Evolutionary conservation across 2,888 invertebrate genomes (phyloP), one percentile per base, ranked within the genome.

Genomic region (Plemyria rubiginata): DNA sequence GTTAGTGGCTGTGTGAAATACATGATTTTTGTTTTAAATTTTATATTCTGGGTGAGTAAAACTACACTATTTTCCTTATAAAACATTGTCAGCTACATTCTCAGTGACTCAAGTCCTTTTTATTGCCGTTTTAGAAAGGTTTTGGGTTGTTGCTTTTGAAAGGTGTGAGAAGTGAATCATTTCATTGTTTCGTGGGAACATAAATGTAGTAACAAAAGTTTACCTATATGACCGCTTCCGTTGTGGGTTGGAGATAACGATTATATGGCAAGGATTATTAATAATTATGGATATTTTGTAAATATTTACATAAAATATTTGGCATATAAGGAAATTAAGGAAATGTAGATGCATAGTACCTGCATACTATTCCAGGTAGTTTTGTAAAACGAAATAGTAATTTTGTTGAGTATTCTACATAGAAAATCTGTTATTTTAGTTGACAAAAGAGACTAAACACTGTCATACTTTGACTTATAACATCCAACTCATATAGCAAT

Each of bases 1-100:
- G 96, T 97, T 77, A 97, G 96, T 86, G 96, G 97, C 53, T 97
- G 96, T 88, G 96, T 97, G 54, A 98, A 98, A 90, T 98, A 98
- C 86, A 95, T 97, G 92, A 96, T 98, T 87, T 98, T 98, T 90
- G 94, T 97, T 78, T 94, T 97, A 75, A 98, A 98, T 92, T 97
- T 98, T 84, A 92, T 97, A 74, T 97, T 97, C 88, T 98, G 97
- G 98, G 97, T 97, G 88, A 94, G 96, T 94, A 57, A 41, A 53
- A 56, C 49, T 13, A 5, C 3, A n/a, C 50, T 38, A 55, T 13
- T 50, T 12, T 15, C 8, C 8, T n/a, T 36, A 5, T 15, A 28
- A 36, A 36, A 16, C 43, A 16, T 49, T n/a, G 15, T n/a, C 43
- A 6, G 8, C 5, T 55, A 0, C 0, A 48, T 61, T 54, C 1